These are phyloP conservation scores for Siniperca undulata DNA, from an alignment of 2,797 vertebrate genomes.

Conservation along the genomic window DNA sequence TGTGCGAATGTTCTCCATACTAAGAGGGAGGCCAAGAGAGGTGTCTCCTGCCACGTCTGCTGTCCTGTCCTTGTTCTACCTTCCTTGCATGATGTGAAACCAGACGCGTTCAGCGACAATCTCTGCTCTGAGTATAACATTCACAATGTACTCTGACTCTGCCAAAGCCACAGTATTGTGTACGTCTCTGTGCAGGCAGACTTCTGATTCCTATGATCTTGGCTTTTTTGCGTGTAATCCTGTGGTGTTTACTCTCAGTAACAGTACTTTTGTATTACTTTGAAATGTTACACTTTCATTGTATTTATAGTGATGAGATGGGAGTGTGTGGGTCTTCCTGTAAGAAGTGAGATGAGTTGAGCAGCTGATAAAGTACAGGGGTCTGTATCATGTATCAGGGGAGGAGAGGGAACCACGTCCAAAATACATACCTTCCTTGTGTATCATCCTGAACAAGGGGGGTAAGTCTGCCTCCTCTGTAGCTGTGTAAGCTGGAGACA, in stretches of 20 bases:
- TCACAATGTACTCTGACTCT: background rate
- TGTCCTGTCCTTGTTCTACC: slow-evolving; percentile 44
- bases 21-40: background rate
- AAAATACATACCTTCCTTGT: slow-evolving; percentile 38
- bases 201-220: background rate
- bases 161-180: slow-evolving; percentile 42
- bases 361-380: background rate
- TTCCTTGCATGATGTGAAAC: slow-evolving; percentile 21
- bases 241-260: background rate
- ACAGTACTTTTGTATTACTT: background rate
- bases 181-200: slow-evolving; percentile 26
- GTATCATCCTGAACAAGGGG: slow-evolving; percentile 28
- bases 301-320: background rate
- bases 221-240: background rate
- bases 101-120: slow-evolving; percentile 9
- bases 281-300: background rate
- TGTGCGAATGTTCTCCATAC: background rate
- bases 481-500: slow-evolving; percentile 47
- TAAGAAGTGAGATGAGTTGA: slow-evolving; percentile 13
- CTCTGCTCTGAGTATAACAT: slow-evolving; percentile 22
- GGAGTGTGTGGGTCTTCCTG: background rate
- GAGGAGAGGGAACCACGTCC: background rate
- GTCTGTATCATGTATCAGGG: background rate
- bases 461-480: background rate
- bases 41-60: slow-evolving; percentile 42